phyloP scores from a whole-genome alignment of 1,140 invertebrate species.

The Drosophila asahinai region DNA sequence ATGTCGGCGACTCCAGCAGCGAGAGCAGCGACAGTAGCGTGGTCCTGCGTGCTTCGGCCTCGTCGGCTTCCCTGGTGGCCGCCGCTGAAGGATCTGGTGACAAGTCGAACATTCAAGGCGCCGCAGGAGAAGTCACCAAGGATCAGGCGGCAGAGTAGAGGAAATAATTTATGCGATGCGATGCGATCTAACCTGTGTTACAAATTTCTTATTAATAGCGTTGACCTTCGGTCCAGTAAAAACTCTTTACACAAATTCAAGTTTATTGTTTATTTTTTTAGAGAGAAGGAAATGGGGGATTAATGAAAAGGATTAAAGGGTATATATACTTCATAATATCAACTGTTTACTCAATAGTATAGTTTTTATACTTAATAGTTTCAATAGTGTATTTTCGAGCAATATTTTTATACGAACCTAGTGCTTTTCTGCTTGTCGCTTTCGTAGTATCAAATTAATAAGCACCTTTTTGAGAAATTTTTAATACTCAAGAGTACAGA shows the following conservation, averaged over 20 bases:
- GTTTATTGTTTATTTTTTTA: not conserved
- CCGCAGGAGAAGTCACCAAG: conserved; percentile 25
- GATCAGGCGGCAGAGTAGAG: conserved; percentile 33
- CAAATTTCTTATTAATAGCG: conserved; percentile 52
- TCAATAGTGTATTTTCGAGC: too few relatives aligned
- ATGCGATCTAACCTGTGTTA: conserved; percentile 38
- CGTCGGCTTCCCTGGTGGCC: conserved; percentile 47
- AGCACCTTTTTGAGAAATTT: too few relatives aligned
- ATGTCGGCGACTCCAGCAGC: conserved; percentile 72
- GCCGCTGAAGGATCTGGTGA: conserved; percentile 56
- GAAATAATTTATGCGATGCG: not conserved
- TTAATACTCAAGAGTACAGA: too few relatives aligned
- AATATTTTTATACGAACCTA: too few relatives aligned
- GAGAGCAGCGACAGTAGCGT: conserved; percentile 74
- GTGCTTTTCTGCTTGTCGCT: too few relatives aligned
- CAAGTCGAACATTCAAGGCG: conserved; percentile 19
- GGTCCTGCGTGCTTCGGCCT: conserved; percentile 55
- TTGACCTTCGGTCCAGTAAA: conserved; percentile 61
- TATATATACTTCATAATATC: too few relatives aligned
- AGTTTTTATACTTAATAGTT: too few relatives aligned
- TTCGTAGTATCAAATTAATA: too few relatives aligned
- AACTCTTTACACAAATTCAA: conserved; percentile 39
- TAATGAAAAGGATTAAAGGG: not conserved
- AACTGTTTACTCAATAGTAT: too few relatives aligned
- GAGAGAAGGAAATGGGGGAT: not conserved